Evolutionary conservation across 2,797 vertebrate genomes (phyloP).

Genomic region (Buceros bicornis): DNA sequence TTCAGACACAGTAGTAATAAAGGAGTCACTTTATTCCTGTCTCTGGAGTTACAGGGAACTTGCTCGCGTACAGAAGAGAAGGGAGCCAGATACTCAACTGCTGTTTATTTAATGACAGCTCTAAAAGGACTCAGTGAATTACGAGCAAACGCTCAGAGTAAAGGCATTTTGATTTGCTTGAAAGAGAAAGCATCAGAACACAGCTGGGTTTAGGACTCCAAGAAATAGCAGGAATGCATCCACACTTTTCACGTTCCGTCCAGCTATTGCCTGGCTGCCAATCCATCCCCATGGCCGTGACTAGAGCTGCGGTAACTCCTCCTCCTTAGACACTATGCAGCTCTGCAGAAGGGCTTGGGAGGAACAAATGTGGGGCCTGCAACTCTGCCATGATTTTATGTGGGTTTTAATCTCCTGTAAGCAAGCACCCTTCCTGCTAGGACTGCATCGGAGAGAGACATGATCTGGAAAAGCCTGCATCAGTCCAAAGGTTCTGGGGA

Average conservation of each 20-base stretch:
- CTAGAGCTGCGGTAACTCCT: background rate
- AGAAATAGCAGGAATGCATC: background rate
- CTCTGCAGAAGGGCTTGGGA: background rate
- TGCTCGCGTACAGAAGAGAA: background rate
- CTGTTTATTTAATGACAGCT: background rate
- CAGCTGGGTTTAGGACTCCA: background rate
- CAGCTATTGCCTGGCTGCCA: background rate
- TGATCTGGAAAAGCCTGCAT: background rate
- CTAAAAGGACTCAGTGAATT: background rate
- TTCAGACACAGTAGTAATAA: background rate
- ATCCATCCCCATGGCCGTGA: rapidly evolving
- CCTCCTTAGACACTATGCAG: background rate
- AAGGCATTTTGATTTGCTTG: background rate
- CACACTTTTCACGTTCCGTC: background rate
- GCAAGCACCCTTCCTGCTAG: background rate
- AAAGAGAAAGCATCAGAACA: background rate
- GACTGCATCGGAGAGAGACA: background rate
- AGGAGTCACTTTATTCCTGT: background rate
- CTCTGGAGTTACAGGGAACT: background rate
- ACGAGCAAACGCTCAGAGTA: background rate
- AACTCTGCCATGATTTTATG: background rate
- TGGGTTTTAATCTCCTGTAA: background rate
- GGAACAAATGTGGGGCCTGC: background rate
- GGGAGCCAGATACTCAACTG: background rate
- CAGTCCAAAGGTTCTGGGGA: background rate